phyloP scores from a whole-genome alignment of 2,113 vertebrate species.

The Pseudois nayaur region DNA sequence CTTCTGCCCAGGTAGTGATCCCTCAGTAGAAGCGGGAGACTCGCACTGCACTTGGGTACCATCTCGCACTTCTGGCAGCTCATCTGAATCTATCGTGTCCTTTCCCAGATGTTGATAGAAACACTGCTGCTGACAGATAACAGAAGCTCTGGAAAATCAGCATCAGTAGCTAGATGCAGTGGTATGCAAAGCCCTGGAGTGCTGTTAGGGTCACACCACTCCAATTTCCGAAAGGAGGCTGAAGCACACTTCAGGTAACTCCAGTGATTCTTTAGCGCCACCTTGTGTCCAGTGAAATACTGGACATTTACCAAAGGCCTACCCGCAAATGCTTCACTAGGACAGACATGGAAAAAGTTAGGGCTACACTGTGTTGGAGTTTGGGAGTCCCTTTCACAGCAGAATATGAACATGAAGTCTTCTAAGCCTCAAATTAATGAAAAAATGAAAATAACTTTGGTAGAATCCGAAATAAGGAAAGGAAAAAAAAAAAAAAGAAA shows the following conservation, averaged over 20 bases:
- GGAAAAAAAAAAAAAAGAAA: not conserved
- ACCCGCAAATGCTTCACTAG: accelerated
- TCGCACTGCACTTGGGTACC: not conserved
- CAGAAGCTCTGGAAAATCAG: not conserved
- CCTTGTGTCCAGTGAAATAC: slow-evolving; percentile 27
- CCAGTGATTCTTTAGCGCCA: slow-evolving; percentile 28
- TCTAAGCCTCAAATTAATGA: not conserved
- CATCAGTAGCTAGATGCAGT: not conserved
- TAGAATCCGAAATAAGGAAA: not conserved
- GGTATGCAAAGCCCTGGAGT: not conserved
- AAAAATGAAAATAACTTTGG: not conserved
- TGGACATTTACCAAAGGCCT: not conserved
- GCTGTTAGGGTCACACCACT: not conserved
- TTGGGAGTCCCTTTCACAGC: not conserved
- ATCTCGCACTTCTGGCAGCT: not conserved
- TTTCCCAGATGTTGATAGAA: not conserved
- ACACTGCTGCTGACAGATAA: not conserved
- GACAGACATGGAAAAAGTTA: not conserved
- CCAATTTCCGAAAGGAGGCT: not conserved
- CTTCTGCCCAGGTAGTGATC: not conserved
- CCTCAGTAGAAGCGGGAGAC: not conserved
- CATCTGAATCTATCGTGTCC: not conserved
- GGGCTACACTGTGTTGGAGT: not conserved
- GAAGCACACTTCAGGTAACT: not conserved
- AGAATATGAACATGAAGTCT: not conserved